Evolutionary conservation across 1,140 invertebrate species (phyloP).

Genomic region (Aphelinus atriplicis): DNA sequence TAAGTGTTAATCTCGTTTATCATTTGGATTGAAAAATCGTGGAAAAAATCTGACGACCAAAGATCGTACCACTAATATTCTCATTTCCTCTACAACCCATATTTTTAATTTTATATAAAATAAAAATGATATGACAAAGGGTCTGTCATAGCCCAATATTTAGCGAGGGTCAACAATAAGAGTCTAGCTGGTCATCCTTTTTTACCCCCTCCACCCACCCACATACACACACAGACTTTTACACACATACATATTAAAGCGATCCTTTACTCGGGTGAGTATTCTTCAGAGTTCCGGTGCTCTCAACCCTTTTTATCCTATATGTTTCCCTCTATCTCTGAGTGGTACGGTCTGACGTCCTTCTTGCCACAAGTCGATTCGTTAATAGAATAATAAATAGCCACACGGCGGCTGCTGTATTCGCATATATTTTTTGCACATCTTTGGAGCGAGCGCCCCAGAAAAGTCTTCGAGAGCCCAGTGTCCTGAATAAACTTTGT

Average conservation of each 20-base stretch:
- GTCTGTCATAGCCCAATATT: constrained; percentile 57
- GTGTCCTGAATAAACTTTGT: constrained; percentile 51
- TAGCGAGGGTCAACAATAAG: constrained; percentile 61
- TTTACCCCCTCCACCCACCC: constrained; percentile 35
- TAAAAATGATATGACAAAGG: too few relatives aligned
- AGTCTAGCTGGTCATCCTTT: constrained; percentile 43
- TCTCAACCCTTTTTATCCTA: constrained; percentile 31
- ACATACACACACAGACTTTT: background rate
- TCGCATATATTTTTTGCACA: constrained; percentile 45
- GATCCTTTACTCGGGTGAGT: constrained; percentile 51
- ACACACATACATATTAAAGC: constrained; percentile 11
- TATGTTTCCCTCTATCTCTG: constrained; percentile 36
- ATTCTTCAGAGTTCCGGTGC: constrained; percentile 2
- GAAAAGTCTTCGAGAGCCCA: constrained; percentile 11
- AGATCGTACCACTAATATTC: too few relatives aligned
- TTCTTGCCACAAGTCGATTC: constrained; percentile 45
- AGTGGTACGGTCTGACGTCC: constrained; percentile 29
- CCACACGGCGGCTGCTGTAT: constrained; percentile 22
- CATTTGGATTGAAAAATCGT: too few relatives aligned
- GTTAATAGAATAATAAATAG: constrained; percentile 64
- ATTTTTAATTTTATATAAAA: too few relatives aligned
- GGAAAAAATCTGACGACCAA: too few relatives aligned
- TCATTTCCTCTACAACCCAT: too few relatives aligned
- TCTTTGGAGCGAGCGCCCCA: constrained; percentile 37
- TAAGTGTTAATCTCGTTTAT: too few relatives aligned